Evolutionary conservation across 2,888 invertebrate species (phyloP).

Genomic region (Pandemis cinnamomeana): DNA sequence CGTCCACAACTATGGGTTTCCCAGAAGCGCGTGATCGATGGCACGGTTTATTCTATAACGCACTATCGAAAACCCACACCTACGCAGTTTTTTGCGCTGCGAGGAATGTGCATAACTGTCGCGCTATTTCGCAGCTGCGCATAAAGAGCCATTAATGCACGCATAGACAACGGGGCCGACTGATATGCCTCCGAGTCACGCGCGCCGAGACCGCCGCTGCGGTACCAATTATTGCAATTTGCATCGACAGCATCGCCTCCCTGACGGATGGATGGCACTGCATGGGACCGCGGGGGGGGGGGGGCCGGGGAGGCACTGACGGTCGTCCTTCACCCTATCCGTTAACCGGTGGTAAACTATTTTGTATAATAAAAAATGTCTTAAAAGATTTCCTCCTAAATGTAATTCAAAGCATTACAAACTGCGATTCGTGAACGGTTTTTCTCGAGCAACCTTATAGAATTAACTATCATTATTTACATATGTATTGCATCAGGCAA

Average conservation of each 20-base stretch:
- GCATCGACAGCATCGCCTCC: slow-evolving; percentile 25
- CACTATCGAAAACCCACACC: slow-evolving; percentile 20
- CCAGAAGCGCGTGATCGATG: slow-evolving; percentile 20
- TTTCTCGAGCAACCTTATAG: too few species aligned
- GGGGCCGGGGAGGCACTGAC: too few species aligned
- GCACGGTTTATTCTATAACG: slow-evolving; percentile 30
- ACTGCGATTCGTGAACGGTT: too few species aligned
- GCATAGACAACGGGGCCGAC: slow-evolving; percentile 24
- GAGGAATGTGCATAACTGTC: not conserved
- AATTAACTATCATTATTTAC: too few species aligned
- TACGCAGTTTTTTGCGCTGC: not conserved
- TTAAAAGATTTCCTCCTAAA: too few species aligned
- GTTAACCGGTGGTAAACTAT: too few species aligned
- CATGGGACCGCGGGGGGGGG: too few species aligned
- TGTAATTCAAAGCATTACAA: too few species aligned
- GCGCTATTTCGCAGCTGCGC: slow-evolving; percentile 15
- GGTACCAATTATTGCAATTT: slow-evolving; percentile 38
- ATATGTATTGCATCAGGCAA: too few species aligned
- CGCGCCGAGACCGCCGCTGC: slow-evolving; percentile 4
- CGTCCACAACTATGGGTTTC: slow-evolving; percentile 26
- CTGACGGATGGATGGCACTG: slow-evolving; percentile 7
- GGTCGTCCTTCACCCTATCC: too few species aligned
- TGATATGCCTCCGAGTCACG: slow-evolving; percentile 27
- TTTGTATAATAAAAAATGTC: too few species aligned
- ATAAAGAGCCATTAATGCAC: slow-evolving; percentile 13